Evolutionary conservation across 1,140 invertebrate genomes (phyloP), one percentile per base, ranked within the genome.

Genomic region (Oreohelix idahoensis): DNA sequence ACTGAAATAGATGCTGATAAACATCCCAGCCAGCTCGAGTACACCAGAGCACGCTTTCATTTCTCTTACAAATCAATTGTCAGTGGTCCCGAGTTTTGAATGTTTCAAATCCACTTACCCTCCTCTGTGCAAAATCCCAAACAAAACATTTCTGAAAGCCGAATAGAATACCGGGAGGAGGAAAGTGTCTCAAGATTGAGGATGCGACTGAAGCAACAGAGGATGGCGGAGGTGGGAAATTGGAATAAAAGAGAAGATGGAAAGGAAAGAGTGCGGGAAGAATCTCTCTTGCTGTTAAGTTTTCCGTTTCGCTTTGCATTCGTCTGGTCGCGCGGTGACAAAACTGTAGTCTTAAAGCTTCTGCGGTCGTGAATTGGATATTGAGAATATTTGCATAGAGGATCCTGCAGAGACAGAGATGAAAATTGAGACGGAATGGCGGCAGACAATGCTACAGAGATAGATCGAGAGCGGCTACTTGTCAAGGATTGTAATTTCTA

Each of bases 391-490:
- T 74, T 74, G 71, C 71, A 42, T 42, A 42, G 38, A 39, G 71
- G 23, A 35, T 35, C 38, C 36, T n/a, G 63, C 4, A 74, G 71
- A 74, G 35, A 35, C 71, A 39, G 36, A 39, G 38, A 29, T 36
- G 75, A 45, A 77, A 49, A 77, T 35, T 53, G 75, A 77, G 42
- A 77, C 45, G 45, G 75, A 51, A 77, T 53, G 45, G 49, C 45
- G 75, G 35, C 75, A 36, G 75, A 77, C 75, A 77, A 77, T 53
- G 49, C 75, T 53, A 58, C 42, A 53, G 26, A 77, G 75, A 77
- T 77, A 45, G 75, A 77, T 77, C 49, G 2, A 58, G 51, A 35
- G 49, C 45, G 51, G 49, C 51, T 29, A 29, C 36, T 53, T 77
- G 75, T 53, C 75, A 77, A 36, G 75, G 51, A 36, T 36, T 36